These are phyloP conservation scores for Aleiodes sp. DNA, from an alignment of 1,140 invertebrate genomes.

Conservation along the genomic window DNA sequence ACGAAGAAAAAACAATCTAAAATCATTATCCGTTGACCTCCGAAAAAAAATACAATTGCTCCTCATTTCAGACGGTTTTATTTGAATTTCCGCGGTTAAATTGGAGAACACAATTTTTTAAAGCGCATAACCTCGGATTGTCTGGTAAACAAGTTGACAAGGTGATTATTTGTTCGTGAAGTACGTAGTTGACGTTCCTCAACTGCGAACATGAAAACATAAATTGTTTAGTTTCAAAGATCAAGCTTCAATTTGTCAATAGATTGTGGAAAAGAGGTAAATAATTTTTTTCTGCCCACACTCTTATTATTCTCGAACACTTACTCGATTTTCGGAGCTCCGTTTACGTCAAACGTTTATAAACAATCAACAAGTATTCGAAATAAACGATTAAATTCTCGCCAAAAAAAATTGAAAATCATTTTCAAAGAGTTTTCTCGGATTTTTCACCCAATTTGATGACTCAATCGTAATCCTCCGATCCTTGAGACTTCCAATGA, in stretches of 20 bases:
- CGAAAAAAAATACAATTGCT: neutral
- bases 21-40: neutral
- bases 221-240: neutral
- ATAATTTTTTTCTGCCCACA: neutral
- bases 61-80: neutral
- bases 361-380: constrained; percentile 4
- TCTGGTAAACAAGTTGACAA: neutral
- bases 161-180: neutral
- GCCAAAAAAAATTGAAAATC: neutral
- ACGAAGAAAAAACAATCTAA: neutral
- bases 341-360: neutral
- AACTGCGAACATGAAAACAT: neutral
- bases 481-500: too few species aligned
- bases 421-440: neutral
- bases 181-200: neutral
- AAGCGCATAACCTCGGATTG: neutral
- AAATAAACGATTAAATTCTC: neutral
- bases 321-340: neutral
- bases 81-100: neutral
- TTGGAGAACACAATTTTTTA: neutral
- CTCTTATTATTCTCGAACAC: neutral
- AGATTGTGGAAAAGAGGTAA: neutral
- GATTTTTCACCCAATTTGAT: neutral
- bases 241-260: neutral
- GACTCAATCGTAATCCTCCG: too few species aligned